Percentiles rank a stretch among this genome's conserved stretches.
Evolutionary conservation across 2,888 invertebrate genomes (phyloP).

Genomic region (Exephanes ischioxanthus): DNA sequence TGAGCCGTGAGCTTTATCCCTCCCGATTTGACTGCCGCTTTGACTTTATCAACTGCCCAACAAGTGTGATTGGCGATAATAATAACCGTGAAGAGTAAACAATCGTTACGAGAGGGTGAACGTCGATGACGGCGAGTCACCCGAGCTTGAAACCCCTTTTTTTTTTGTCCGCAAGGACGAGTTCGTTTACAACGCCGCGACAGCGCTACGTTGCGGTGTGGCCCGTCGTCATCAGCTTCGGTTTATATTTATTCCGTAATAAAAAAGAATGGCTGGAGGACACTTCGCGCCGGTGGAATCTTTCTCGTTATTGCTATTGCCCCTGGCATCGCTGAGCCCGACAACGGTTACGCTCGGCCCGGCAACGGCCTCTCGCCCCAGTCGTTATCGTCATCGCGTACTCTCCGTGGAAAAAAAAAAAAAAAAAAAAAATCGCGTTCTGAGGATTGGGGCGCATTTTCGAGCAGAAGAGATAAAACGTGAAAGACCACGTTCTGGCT

Average conservation of each 20-base stretch:
- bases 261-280: slow-evolving; percentile 68
- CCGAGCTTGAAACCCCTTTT: slow-evolving; percentile 17
- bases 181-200: slow-evolving; percentile 33
- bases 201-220: neutral
- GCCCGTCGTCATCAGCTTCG: slow-evolving; percentile 52
- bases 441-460: slow-evolving; percentile 26
- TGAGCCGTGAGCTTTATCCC: too few species aligned
- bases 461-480: slow-evolving; percentile 35
- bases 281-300: slow-evolving; percentile 64
- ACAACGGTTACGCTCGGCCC: slow-evolving; percentile 61
- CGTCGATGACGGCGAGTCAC: slow-evolving; percentile 33
- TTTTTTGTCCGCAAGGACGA: slow-evolving; percentile 39
- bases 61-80: neutral
- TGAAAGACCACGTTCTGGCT: slow-evolving; percentile 1
- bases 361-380: slow-evolving; percentile 59
- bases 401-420: slow-evolving; percentile 46
- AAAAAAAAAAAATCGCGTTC: slow-evolving; percentile 27
- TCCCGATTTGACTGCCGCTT: neutral
- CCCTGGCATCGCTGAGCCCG: slow-evolving; percentile 61
- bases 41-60: neutral
- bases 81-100: slow-evolving; percentile 5
- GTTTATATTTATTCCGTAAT: slow-evolving; percentile 67
- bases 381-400: slow-evolving; percentile 66
- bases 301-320: slow-evolving; percentile 70
- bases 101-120: slow-evolving; percentile 31